These are phyloP conservation scores for Palythoa grandis DNA, from an alignment of 92 coral and sea anemone species.

Conservation along the genomic window DNA sequence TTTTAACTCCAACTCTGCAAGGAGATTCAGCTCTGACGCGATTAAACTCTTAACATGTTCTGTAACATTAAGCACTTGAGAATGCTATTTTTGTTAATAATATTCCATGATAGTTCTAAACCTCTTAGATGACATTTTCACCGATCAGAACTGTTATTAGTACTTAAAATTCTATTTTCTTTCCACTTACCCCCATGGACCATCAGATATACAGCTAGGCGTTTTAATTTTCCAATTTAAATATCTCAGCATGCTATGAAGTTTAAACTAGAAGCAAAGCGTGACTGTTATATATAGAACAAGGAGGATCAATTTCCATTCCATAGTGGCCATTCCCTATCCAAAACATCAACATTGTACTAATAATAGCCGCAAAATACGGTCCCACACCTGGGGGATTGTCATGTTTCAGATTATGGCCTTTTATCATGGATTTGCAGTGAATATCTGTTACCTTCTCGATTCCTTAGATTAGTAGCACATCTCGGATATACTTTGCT, in stretches of 20 bases:
- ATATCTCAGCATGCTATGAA: neutral
- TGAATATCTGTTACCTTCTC: neutral
- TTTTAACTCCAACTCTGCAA: neutral
- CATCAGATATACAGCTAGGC: neutral
- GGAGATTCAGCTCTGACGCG: neutral
- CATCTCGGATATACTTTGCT: neutral
- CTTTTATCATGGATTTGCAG: conserved; percentile 26
- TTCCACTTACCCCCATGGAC: neutral
- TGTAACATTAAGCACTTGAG: neutral
- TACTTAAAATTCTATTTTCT: neutral
- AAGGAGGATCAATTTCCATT: neutral
- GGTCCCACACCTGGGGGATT: neutral
- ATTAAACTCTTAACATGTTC: neutral
- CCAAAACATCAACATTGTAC: neutral
- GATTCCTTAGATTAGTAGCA: neutral
- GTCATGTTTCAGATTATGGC: neutral
- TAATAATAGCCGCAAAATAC: conserved; percentile 2
- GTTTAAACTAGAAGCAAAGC: neutral
- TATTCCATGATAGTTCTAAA: neutral
- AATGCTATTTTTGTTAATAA: neutral
- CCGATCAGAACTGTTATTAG: neutral
- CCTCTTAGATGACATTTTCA: neutral
- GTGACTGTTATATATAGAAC: conserved; percentile 2
- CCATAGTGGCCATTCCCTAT: neutral
- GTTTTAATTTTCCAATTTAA: neutral